phyloP scores from a whole-genome alignment of 2,797 vertebrate genomes.

The Rhodeus uyekii region DNA sequence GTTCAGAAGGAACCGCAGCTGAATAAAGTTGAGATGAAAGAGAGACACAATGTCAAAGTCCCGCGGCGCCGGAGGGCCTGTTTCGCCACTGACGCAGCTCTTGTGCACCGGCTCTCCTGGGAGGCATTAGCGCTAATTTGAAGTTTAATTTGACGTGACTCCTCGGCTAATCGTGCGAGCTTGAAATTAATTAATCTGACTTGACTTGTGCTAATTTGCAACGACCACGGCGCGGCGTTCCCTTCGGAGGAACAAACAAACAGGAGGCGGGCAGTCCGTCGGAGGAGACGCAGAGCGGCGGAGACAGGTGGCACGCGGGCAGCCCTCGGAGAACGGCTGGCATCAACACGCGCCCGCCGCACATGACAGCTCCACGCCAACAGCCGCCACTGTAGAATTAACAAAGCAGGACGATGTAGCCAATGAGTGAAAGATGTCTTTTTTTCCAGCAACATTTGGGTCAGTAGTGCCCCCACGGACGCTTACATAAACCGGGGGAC shows the following conservation, averaged over 20 bases:
- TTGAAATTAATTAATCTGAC: conserved; percentile 79
- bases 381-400: conserved; percentile 38
- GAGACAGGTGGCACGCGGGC: conserved; percentile 69
- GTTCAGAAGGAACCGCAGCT: neutral
- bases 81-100: neutral
- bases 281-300: conserved; percentile 54
- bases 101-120: conserved; percentile 60
- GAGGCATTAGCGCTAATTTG: conserved; percentile 77
- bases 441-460: conserved; percentile 24
- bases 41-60: conserved; percentile 22
- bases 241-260: conserved; percentile 25
- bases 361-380: conserved; percentile 18
- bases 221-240: conserved; percentile 59
- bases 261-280: conserved; percentile 52
- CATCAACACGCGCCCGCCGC: neutral
- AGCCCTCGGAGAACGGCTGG: conserved; percentile 36
- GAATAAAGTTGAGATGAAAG: conserved; percentile 1
- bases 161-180: conserved; percentile 72
- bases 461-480: conserved; percentile 17
- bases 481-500: conserved; percentile 2
- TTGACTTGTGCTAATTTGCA: conserved; percentile 81
- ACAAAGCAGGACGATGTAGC: conserved; percentile 6
- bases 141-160: conserved; percentile 83
- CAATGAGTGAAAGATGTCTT: conserved; percentile 1
- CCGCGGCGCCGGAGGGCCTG: neutral